phyloP scores from a whole-genome alignment of 1,140 invertebrate genomes.

The Saxidomus purpurata region DNA sequence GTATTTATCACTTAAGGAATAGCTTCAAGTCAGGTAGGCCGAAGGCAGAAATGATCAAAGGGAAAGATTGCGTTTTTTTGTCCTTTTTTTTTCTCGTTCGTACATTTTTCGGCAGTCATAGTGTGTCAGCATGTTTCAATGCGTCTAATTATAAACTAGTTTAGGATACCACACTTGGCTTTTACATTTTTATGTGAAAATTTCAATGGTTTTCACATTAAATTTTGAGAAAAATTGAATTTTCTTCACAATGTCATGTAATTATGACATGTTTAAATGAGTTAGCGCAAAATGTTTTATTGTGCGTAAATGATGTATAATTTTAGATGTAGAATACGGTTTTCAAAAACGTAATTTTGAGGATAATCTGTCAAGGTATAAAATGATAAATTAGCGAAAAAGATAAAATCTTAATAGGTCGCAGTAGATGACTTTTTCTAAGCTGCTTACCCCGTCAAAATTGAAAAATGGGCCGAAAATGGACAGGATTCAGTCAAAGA shows the following conservation, averaged over 20 bases:
- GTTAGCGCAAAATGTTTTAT: not conserved
- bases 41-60: not conserved
- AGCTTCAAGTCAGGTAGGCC: not conserved
- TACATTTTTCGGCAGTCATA: not conserved
- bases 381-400: conserved; percentile 11
- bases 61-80: not conserved
- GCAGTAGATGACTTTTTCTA: not conserved
- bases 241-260: not conserved
- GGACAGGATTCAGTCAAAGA: not conserved
- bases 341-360: not conserved
- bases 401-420: conserved; percentile 23
- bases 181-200: not conserved
- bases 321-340: not conserved
- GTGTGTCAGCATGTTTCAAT: not conserved
- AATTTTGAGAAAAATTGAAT: not conserved
- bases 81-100: not conserved
- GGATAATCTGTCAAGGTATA: not conserved
- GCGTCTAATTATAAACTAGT: not conserved
- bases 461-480: not conserved
- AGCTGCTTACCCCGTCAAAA: conserved; percentile 4
- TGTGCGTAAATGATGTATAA: conserved; percentile 12
- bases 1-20: not conserved
- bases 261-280: not conserved
- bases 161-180: not conserved
- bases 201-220: conserved; percentile 4